Conservation (phyloP, 2,888 invertebrate species). For the Drosophila nr. medialis region DNA sequence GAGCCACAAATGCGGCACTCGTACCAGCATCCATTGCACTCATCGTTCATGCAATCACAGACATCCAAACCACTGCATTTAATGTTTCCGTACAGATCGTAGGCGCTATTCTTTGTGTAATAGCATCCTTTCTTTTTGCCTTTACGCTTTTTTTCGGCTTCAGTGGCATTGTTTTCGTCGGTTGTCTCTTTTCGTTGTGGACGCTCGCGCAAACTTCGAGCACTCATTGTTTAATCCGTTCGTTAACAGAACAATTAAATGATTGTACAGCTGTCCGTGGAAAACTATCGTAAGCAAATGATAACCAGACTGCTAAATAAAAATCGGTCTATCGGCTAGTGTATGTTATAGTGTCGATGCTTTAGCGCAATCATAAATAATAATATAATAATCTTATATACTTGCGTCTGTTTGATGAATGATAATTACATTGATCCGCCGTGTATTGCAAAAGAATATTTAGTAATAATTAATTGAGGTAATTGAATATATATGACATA, state of each 20-base stretch:
- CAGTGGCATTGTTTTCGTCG: slow-evolving; percentile 84
- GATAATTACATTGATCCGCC: not conserved
- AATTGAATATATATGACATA: not conserved
- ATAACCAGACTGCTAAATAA: not conserved
- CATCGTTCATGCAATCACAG: slow-evolving; percentile 93
- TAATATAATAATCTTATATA: not conserved
- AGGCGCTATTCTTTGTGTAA: slow-evolving; percentile 80
- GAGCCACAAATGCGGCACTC: slow-evolving; percentile 91
- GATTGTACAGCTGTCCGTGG: not conserved
- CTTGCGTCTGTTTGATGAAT: not conserved
- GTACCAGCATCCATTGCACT: slow-evolving; percentile 94
- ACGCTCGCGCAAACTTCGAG: slow-evolving; percentile 63
- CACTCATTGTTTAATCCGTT: slow-evolving; percentile 36
- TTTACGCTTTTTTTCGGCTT: slow-evolving; percentile 89
- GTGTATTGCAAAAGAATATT: not conserved
- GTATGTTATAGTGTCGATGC: not conserved
- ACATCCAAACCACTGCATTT: slow-evolving; percentile 88
- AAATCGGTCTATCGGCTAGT: slow-evolving; percentile 3
- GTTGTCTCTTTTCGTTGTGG: slow-evolving; percentile 56
- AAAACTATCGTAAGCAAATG: not conserved
- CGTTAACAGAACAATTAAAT: not conserved
- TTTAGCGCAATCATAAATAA: not conserved
- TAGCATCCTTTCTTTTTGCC: slow-evolving; percentile 82
- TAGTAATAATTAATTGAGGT: not conserved
- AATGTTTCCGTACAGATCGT: slow-evolving; percentile 90